These are phyloP conservation scores for Denticeps clupeoides DNA, from an alignment of 2,797 vertebrate genomes.

Conservation along the genomic window DNA sequence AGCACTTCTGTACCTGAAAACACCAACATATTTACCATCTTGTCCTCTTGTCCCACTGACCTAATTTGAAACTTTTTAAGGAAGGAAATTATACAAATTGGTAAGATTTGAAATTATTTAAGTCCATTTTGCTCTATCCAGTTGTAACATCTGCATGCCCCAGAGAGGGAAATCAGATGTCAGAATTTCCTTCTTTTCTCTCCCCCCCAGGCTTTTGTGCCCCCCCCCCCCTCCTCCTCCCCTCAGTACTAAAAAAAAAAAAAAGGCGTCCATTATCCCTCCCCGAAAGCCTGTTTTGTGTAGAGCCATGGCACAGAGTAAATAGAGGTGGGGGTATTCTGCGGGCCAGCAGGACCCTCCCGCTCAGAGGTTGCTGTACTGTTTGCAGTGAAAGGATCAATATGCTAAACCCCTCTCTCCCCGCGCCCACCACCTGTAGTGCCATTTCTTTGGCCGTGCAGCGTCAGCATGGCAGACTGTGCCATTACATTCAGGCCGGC, in stretches of 20 bases:
- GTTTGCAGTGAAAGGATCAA: constrained; percentile 63
- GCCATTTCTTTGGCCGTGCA: constrained; percentile 57
- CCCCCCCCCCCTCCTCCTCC: constrained; percentile 10
- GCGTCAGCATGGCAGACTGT: constrained; percentile 50
- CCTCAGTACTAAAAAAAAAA: constrained; percentile 23
- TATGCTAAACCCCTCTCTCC: constrained; percentile 47
- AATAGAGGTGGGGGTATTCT: constrained; percentile 55
- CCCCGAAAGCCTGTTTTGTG: constrained; percentile 62
- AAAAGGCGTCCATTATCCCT: constrained; percentile 64
- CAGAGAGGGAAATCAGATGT: constrained; percentile 16
- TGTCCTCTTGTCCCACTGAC: too few relatives aligned
- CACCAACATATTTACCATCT: too few relatives aligned
- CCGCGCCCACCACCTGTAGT: constrained; percentile 73
- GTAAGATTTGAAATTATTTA: too few relatives aligned
- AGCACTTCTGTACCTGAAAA: too few relatives aligned
- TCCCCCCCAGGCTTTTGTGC: constrained; percentile 26
- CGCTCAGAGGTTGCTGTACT: constrained; percentile 56
- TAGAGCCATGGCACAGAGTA: constrained; percentile 40
- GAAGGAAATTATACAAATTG: too few relatives aligned
- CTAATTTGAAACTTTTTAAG: too few relatives aligned
- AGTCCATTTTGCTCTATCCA: too few relatives aligned
- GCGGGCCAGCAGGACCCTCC: constrained; percentile 59
- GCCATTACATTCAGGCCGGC: constrained; percentile 55
- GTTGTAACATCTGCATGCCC: constrained; percentile 9
- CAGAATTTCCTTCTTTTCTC: constrained; percentile 25